phyloP scores from a whole-genome alignment of 1,140 invertebrate species.

The Chionoecetes opilio region DNA sequence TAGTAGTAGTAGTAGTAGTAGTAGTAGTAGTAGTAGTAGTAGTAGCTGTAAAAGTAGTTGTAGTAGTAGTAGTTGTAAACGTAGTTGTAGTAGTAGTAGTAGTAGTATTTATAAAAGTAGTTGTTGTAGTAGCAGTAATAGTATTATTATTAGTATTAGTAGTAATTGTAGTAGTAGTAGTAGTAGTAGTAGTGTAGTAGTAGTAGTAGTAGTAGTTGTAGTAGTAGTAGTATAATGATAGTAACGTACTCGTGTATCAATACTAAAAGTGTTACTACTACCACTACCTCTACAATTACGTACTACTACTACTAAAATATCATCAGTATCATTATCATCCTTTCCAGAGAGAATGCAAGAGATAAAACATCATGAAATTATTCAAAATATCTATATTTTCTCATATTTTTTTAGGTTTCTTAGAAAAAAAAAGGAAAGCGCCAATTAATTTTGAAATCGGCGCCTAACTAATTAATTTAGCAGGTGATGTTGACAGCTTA shows the following conservation, averaged over 20 bases:
- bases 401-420: neutral
- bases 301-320: neutral
- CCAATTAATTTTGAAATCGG: neutral
- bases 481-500: conserved; percentile 5
- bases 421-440: neutral
- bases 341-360: too few relatives aligned
- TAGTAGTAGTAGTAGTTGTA: neutral
- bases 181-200: too few relatives aligned
- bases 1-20: too few relatives aligned
- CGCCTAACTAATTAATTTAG: conserved; percentile 5
- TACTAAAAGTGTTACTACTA: neutral
- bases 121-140: too few relatives aligned
- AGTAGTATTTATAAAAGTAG: too few relatives aligned
- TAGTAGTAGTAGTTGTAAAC: too few relatives aligned
- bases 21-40: too few relatives aligned
- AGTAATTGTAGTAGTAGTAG: too few relatives aligned
- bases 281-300: neutral
- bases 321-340: neutral
- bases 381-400: neutral
- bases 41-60: too few relatives aligned
- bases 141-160: too few relatives aligned
- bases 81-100: too few relatives aligned
- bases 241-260: neutral
- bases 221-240: neutral
- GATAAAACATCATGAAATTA: too few relatives aligned